These are phyloP conservation scores for Epinephelus coioides DNA, from an alignment of 2,797 vertebrate species.

Conservation along the genomic window DNA sequence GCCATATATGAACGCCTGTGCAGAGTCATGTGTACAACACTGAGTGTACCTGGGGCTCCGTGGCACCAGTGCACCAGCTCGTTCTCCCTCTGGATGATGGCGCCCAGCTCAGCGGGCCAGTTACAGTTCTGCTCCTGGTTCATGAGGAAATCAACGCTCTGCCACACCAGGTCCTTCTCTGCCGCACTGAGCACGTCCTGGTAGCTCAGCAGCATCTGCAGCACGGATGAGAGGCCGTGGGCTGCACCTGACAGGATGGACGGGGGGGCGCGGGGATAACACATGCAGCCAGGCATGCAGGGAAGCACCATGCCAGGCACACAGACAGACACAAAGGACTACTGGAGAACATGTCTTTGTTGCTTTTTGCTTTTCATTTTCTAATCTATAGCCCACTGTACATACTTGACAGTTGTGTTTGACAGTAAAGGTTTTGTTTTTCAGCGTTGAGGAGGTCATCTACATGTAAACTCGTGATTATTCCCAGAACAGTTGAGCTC, in stretches of 20 bases:
- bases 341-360: background rate
- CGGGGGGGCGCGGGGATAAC: background rate
- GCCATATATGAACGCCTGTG: no score
- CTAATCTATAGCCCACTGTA: background rate
- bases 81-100: slow-evolving; percentile 91
- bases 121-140: slow-evolving; percentile 94
- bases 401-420: slow-evolving; percentile 32
- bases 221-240: slow-evolving; percentile 92
- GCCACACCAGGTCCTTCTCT: slow-evolving; percentile 92
- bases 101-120: slow-evolving; percentile 92
- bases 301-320: slow-evolving; percentile 50
- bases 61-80: slow-evolving; percentile 95
- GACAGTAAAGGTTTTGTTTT: background rate
- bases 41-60: slow-evolving; percentile 88
- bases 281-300: slow-evolving; percentile 50
- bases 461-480: background rate
- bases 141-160: slow-evolving; percentile 93
- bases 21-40: background rate
- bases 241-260: slow-evolving; percentile 85
- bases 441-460: background rate
- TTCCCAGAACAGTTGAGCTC: background rate
- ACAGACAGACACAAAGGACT: slow-evolving; percentile 29
- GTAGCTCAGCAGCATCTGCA: slow-evolving; percentile 93
- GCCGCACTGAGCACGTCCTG: slow-evolving; percentile 89
- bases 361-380: slow-evolving; percentile 1